Evolutionary conservation across 2,797 vertebrate genomes (phyloP), one percentile per base, ranked within the genome.

Genomic region (Parotocinclus haroldoi): DNA sequence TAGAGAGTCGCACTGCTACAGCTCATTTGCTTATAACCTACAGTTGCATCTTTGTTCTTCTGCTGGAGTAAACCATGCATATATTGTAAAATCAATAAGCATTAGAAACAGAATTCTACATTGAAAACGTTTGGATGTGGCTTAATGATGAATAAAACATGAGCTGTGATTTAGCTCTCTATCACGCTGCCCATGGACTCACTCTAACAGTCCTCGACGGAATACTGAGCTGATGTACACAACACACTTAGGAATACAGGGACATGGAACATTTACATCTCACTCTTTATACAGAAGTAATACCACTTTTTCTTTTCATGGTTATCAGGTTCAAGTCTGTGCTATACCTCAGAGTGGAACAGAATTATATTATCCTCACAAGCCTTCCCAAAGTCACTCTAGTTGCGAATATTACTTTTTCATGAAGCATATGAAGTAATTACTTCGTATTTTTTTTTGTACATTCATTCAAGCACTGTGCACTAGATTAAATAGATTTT

Each of bases 141-240:
- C 65, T 76, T 54, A 55, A 69, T 62, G 77, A 87, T 91, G 83
- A 90, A 90, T 90, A 89, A 91, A 88, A 88, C 83, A 90, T 90
- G 79, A 6, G 16, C 17, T 59, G 37, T 70, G 66, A 78, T 68
- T 51, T 52, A 27, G 64, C 68, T 79, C 69, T 74, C 69, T 66
- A 66, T 73, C 61, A 69, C 7, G 9, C 19, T 27, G 59, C 19
- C 19, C 51, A 7, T 69, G 40, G 55, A 39, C 49, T 40, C 12
- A 18, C 18, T 38, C 36, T 56, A 17, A 7, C 36, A 49, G 27
- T 19, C 42, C 10, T 55, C 46, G 48, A 14, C 56, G 40, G 40
- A 53, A 49, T 49, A 19, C 37, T 12, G 44, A 51, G 54, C 54
- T 17, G 46, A 16, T 63, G 58, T 17, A 57, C 46, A 39, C 27